Base-by-base conservation (phyloP, 2,113 vertebrate species). In the Hypocryptadius cinnamomeus region DNA sequence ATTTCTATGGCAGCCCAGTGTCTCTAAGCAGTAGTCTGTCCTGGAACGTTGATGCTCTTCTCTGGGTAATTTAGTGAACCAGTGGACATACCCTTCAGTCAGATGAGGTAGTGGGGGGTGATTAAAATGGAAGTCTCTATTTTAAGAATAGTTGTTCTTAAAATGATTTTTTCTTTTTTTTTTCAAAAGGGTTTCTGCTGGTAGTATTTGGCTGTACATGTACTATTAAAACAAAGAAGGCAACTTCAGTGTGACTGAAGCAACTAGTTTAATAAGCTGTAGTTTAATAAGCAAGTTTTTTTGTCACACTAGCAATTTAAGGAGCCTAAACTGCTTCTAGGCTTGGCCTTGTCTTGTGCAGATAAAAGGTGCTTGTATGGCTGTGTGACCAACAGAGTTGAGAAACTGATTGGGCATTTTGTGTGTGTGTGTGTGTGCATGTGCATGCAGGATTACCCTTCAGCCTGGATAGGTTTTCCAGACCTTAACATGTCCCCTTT, bases 351-450 rank as follows among this genome's bases (percentile, higher is more conserved):
- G 44, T 15, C 33, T 54, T 42, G 15, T 56, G 31, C 37, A 76
- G 65, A 23, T 51, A 71, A n/a, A 64, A 79, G 9, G 18, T 30
- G 6, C 51, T 68, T 79, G 31, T 73, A 3, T 39, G 50, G 8
- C 71, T 83, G 25, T 5, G 23, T 39, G 42, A 33, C 22, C 0
- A 0, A 50, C 69, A n/a, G 56, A 50, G 15, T 10, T 54, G 54
- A 59, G 33, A 51, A 90, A 22, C 64, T 60, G 25, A 50, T 3
- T 2, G 1, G 5, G 39, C 13, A 66, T 53, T 63, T 5, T 53
- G 30, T 53, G 15, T 64, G 24, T 45, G 15, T 47, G n/a, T 30
- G 17, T 39, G 44, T n/a, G 13, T 17, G 14, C n/a, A n/a, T 14
- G 3, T 28, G 24, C 10, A 3, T 14, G 20, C 35, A 50, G n/a